Evolutionary conservation across 1,140 invertebrate genomes (phyloP), one percentile per base, ranked within the genome.

Genomic region (Drosophila sechellia): DNA sequence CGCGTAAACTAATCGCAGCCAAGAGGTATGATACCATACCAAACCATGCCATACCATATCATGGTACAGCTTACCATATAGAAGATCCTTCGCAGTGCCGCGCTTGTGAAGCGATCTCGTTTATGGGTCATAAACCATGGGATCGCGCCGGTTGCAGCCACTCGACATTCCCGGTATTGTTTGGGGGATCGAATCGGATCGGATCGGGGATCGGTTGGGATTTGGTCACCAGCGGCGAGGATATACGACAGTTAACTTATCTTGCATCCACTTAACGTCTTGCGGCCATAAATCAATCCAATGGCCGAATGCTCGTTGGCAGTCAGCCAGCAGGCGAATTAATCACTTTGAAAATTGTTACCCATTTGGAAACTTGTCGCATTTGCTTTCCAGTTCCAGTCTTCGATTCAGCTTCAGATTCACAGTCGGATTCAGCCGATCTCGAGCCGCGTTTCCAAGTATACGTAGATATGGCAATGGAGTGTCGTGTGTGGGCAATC

Each of bases 251-350:
- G 80, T 87, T 84, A 90, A 87, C 81, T 90, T 86, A 84, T 90
- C 87, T 90, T 90, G 87, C 87, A 90, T 90, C 87, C 87, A 90
- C 87, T 90, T 90, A 90, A 78, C 87, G 87, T 90, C 87, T 86
- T 85, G 86, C 68, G 76, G 87, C 77, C 64, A 90, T 90, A 90
- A 90, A 90, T 90, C 87, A 90, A 90, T 90, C 87, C 81, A 60
- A 90, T 90, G 87, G 71, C 81, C 81, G 72, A 86, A 86, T 73
- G 83, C 81, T 78, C 73, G 81, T 81, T 89, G 81, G 81, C 86
- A 85, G 85, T 69, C 80, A 80, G 85, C 77, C 80, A 80, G 74
- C 83, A 90, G 85, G 77, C 87, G 76, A 90, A 90, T 90, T 90
- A 90, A 90, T 90, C 86, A 90, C 87, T 90, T 90, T 83, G 86